Percentiles rank a stretch among this genome's conserved stretches.
Conservation (phyloP, 2,797 vertebrate genomes). For the Sternarchorhynchus goeldii region DNA sequence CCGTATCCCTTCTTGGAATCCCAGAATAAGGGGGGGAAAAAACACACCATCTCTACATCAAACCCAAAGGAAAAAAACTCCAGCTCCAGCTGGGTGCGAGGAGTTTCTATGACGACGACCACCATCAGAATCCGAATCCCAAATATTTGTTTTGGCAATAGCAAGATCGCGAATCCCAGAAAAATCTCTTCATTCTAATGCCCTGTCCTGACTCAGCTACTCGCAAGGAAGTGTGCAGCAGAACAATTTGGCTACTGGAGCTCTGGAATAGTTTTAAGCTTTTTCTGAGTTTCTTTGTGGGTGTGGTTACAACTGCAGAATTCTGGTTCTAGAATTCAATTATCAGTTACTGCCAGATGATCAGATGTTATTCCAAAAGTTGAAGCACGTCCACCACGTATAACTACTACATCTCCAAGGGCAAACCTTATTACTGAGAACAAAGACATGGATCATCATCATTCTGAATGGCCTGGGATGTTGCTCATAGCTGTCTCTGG, state of each 20-base stretch:
- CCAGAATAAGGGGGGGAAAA: constrained; percentile 41
- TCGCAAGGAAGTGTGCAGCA: background rate
- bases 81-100: constrained; percentile 9
- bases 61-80: constrained; percentile 48
- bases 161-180: constrained; percentile 42
- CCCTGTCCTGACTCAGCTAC: background rate
- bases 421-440: no score
- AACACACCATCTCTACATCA: constrained; percentile 42
- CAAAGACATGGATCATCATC: no score
- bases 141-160: constrained; percentile 40
- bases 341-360: no score
- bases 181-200: constrained; percentile 40
- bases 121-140: constrained; percentile 25
- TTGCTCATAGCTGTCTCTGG: background rate
- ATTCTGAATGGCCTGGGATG: background rate
- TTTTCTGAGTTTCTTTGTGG: no score
- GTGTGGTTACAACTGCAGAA: no score
- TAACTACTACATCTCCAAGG: no score
- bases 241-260: background rate
- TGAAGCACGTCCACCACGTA: no score
- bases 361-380: no score
- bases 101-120: constrained; percentile 58
- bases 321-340: no score
- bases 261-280: background rate
- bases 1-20: constrained; percentile 44